These are phyloP conservation scores for Syritta pipiens DNA, from an alignment of 2,888 invertebrate genomes.

Conservation along the genomic window DNA sequence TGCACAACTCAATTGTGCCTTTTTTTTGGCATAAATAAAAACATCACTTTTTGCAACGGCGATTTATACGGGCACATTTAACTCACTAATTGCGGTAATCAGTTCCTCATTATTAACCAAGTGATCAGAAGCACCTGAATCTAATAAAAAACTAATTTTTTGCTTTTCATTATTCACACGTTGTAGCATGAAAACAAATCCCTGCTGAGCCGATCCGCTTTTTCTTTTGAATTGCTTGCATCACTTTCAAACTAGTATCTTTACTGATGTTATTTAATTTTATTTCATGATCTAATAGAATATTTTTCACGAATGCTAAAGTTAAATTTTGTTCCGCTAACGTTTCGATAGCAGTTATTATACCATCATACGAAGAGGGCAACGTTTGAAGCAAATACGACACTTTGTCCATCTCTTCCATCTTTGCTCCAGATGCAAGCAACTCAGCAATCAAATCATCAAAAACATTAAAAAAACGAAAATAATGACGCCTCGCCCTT, in stretches of 20 bases:
- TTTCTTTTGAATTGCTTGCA: slow-evolving; percentile 58
- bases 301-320: slow-evolving; percentile 74
- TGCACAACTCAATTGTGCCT: slow-evolving; percentile 71
- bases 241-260: slow-evolving; percentile 72
- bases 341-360: slow-evolving; percentile 75
- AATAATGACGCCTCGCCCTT: background rate
- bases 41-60: slow-evolving; percentile 70
- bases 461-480: background rate
- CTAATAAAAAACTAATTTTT: slow-evolving; percentile 24
- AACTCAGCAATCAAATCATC: slow-evolving; percentile 69
- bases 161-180: too few relatives aligned
- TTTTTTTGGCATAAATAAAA: slow-evolving; percentile 39
- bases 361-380: slow-evolving; percentile 73
- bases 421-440: slow-evolving; percentile 73
- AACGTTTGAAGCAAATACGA: slow-evolving; percentile 74
- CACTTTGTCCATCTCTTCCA: slow-evolving; percentile 75
- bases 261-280: slow-evolving; percentile 49
- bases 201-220: background rate
- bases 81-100: slow-evolving; percentile 13
- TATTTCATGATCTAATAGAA: slow-evolving; percentile 70
- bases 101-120: slow-evolving; percentile 37
- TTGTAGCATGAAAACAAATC: slow-evolving; percentile 17
- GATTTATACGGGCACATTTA: slow-evolving; percentile 71
- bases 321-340: slow-evolving; percentile 73
- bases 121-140: slow-evolving; percentile 43